Base-by-base conservation (phyloP, 2,797 vertebrate species). In the Stomatorhinus walkeri region DNA sequence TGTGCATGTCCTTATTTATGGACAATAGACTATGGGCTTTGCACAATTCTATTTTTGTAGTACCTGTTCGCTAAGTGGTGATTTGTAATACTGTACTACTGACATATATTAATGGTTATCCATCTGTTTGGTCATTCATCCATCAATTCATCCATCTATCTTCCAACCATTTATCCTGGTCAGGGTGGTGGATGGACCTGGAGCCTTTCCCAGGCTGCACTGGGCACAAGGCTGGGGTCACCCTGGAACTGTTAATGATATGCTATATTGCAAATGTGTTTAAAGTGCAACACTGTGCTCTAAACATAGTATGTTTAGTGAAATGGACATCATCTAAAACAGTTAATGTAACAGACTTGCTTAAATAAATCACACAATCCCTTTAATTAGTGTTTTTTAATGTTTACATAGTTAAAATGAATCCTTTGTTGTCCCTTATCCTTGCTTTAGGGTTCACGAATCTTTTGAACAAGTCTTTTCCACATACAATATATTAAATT, bases 21-120 rank as follows among this genome's bases (percentile, higher is more conserved):
- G 36, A 54, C 43, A 51, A 59, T 22, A 90, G 85, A 91, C 87
- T 64, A 43, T 32, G 46, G 85, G 88, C 87, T 87, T 64, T 88
- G 83, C 48, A 28, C 49, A 54, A 28, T 36, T 46, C 51, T 54
- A 61, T 32, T 88, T 59, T 88, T 54, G 51, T 89, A n/a, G 88
- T 59, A 86, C 76, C 7, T 86, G 52, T 87, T n/a, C 36, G 6
- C 90, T 90, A 87, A 43, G 87, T 88, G 89, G 89, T 64, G 88
- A 54, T 89, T 46, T 81, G 89, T 89, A 88, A 46, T 88, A 88
- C 92, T 89, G 89, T 86, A 49, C 49, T 87, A 16, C 48, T 56
- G 51, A 6, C 46, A 64, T 24, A 87, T 81, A 84, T 85, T 40
- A 89, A 83, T 8, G 8, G 51, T 54, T 43, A n/a, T 81, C 19